phyloP scores from a whole-genome alignment of 2,113 vertebrate species.

The Catagonus wagneri region DNA sequence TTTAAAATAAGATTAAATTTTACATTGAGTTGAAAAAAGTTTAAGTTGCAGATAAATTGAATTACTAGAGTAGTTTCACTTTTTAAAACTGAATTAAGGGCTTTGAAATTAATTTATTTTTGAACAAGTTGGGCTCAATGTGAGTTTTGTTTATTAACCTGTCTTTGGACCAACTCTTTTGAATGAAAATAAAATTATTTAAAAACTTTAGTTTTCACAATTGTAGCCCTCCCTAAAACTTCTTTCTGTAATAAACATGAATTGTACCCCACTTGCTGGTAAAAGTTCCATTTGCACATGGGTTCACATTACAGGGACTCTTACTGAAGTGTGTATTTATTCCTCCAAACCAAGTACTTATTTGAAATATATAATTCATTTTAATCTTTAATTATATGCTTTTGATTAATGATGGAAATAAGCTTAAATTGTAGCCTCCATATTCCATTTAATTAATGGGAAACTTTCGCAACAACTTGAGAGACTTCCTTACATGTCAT shows the following conservation, averaged over 20 bases:
- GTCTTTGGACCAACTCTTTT: conserved; percentile 41
- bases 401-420: conserved; percentile 22
- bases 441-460: conserved; percentile 31
- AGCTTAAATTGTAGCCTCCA: not conserved
- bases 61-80: conserved; percentile 66
- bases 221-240: not conserved
- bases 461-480: not conserved
- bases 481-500: not conserved
- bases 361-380: not conserved
- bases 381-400: conserved; percentile 21
- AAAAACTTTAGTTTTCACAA: conserved; percentile 55
- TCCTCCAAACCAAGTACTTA: not conserved
- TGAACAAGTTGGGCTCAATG: conserved; percentile 48
- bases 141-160: conserved; percentile 62
- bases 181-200: conserved; percentile 40
- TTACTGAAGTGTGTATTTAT: not conserved
- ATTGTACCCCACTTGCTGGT: not conserved
- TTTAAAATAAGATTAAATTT: conserved; percentile 74
- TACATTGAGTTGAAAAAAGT: conserved; percentile 62
- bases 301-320: not conserved
- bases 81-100: conserved; percentile 72
- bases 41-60: conserved; percentile 68
- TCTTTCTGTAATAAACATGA: not conserved
- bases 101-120: conserved; percentile 76
- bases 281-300: not conserved